Evolutionary conservation across 2,797 vertebrate genomes (phyloP).

Genomic region (Xenops minutus): DNA sequence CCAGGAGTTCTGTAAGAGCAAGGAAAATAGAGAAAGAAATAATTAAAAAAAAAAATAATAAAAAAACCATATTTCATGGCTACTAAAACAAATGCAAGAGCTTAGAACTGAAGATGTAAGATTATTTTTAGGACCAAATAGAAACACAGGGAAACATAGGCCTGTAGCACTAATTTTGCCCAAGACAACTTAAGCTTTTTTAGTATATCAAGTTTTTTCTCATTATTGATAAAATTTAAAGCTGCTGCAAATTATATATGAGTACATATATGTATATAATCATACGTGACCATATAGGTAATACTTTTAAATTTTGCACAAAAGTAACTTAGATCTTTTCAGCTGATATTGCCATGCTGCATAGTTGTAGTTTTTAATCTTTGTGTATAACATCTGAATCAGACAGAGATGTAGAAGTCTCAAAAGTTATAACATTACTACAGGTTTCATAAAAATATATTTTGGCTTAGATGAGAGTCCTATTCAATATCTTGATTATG

Average conservation of each 20-base stretch:
- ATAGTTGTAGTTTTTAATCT: neutral
- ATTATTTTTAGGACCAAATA: neutral
- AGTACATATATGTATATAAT: neutral
- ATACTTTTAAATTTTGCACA: neutral
- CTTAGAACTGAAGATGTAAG: neutral
- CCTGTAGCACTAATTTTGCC: neutral
- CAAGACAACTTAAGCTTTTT: neutral
- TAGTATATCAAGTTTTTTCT: constrained; percentile 1
- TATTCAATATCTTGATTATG: neutral
- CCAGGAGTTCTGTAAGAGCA: neutral
- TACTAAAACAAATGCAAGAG: neutral
- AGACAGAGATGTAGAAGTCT: neutral
- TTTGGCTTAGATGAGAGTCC: neutral
- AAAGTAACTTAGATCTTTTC: neutral
- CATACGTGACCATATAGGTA: neutral
- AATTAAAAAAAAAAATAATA: no score
- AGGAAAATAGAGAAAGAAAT: neutral
- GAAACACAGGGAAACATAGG: neutral
- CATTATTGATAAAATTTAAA: neutral
- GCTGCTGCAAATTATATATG: neutral
- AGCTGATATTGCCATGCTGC: neutral
- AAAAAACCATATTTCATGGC: neutral
- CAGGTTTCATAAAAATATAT: neutral
- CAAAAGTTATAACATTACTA: neutral
- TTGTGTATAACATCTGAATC: neutral